Evolutionary conservation across 2,113 vertebrate genomes (phyloP).

Genomic region (Vulpes lagopus): DNA sequence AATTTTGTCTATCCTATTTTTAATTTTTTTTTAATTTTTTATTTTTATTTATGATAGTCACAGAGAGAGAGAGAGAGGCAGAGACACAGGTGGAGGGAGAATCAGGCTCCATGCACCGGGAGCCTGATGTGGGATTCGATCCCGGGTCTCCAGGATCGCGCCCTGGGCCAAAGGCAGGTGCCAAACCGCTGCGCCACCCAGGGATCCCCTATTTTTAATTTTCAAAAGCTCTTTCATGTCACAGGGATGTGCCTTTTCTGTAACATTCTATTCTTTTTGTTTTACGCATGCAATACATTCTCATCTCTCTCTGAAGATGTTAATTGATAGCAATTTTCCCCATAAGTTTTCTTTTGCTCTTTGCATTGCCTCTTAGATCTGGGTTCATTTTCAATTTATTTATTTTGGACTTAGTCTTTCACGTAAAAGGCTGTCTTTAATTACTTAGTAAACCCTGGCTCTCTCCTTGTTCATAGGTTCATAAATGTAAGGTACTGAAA

Average conservation of each 20-base stretch:
- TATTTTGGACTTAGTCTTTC: conserved; percentile 52
- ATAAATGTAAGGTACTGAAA: background rate
- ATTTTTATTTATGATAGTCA: too few species aligned
- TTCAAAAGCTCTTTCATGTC: background rate
- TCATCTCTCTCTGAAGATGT: background rate
- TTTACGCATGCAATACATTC: background rate
- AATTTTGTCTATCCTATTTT: background rate
- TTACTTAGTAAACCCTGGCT: background rate
- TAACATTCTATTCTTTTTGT: conserved; percentile 7
- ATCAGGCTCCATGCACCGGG: too few species aligned
- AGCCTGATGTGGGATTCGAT: too few species aligned
- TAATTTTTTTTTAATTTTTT: too few species aligned
- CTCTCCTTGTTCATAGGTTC: background rate
- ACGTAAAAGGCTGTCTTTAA: background rate
- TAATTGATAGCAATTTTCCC: background rate
- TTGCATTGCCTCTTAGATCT: background rate
- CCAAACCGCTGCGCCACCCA: too few species aligned
- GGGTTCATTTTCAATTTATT: conserved; percentile 12
- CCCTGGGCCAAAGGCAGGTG: too few species aligned
- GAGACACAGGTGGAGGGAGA: too few species aligned
- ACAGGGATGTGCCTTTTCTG: background rate
- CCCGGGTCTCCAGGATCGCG: too few species aligned
- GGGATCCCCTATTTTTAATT: conserved; percentile 19
- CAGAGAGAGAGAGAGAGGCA: too few species aligned
- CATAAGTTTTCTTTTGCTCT: background rate